Evolutionary conservation across 2,888 invertebrate genomes (phyloP).

Genomic region (Physocephala rufipes): DNA sequence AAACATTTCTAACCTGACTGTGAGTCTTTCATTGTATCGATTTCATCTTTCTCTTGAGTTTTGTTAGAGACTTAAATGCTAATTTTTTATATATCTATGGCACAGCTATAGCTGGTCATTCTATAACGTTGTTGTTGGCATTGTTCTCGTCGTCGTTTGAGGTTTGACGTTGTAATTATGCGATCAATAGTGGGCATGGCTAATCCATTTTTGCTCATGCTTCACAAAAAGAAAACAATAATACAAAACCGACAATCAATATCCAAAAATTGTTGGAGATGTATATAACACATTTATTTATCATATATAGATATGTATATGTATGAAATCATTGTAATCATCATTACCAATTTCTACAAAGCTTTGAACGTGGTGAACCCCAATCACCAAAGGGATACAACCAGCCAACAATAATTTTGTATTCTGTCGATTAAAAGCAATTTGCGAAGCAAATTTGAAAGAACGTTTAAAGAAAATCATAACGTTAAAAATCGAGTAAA

Average conservation of each 20-base stretch:
- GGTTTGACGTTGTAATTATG: slow-evolving; percentile 55
- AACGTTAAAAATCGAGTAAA: too few species aligned
- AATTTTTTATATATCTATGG: too few species aligned
- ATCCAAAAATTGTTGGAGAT: too few species aligned
- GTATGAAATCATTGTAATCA: too few species aligned
- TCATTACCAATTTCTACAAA: neutral
- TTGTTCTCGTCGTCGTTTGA: slow-evolving; percentile 35
- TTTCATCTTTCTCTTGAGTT: slow-evolving; percentile 29
- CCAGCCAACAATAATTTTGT: neutral
- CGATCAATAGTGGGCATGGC: slow-evolving; percentile 64
- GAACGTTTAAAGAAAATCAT: neutral
- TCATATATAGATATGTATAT: too few species aligned
- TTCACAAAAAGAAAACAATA: neutral
- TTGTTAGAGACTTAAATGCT: slow-evolving; percentile 3
- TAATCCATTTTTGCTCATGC: slow-evolving; percentile 59
- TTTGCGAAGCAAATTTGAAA: neutral
- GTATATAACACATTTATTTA: too few species aligned
- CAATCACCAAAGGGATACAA: neutral
- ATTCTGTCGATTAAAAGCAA: neutral
- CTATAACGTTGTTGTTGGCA: slow-evolving; percentile 27
- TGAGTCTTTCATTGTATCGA: slow-evolving; percentile 17
- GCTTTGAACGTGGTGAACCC: neutral
- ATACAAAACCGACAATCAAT: neutral
- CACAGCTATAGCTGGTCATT: slow-evolving; percentile 13
- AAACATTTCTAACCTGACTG: slow-evolving; percentile 6